Percentiles rank a stretch among this genome's conserved stretches.
phyloP scores from a whole-genome alignment of 2,113 vertebrate species.

The Mormyrus lacerda region DNA sequence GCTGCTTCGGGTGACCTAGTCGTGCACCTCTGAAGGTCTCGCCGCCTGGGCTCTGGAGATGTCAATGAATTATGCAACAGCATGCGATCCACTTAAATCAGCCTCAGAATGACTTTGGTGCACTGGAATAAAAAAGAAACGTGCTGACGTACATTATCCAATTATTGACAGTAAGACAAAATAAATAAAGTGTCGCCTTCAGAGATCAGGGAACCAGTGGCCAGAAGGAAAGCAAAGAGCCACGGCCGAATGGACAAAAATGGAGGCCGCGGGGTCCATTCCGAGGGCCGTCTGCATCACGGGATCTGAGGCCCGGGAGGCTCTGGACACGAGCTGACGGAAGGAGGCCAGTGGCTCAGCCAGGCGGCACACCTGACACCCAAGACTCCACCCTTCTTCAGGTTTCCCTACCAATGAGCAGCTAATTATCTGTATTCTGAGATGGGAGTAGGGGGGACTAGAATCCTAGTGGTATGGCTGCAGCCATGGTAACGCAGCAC shows the following conservation, averaged over 20 bases:
- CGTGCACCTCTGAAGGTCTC: neutral
- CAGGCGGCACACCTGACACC: neutral
- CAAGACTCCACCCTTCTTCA: conserved; percentile 1
- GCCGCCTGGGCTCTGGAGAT: neutral
- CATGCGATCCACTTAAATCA: conserved; percentile 4
- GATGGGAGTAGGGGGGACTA: neutral
- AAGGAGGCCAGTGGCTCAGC: neutral
- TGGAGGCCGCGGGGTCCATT: neutral
- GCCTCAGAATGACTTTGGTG: conserved; percentile 19
- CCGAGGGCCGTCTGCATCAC: neutral
- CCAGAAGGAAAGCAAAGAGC: neutral
- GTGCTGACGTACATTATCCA: conserved; percentile 14
- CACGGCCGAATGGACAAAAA: neutral
- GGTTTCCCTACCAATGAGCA: neutral
- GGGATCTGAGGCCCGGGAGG: neutral
- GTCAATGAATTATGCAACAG: conserved; percentile 16
- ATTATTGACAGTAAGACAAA: conserved; percentile 1
- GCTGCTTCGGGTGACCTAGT: neutral
- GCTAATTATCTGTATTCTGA: neutral
- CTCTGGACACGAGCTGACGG: neutral
- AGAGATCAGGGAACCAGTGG: neutral
- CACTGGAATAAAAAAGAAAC: neutral
- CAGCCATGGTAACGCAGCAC: neutral
- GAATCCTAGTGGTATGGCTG: neutral
- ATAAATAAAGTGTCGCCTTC: neutral